These are phyloP conservation scores for Acrobasis suavella DNA, from an alignment of 2,888 invertebrate species.

Conservation along the genomic window DNA sequence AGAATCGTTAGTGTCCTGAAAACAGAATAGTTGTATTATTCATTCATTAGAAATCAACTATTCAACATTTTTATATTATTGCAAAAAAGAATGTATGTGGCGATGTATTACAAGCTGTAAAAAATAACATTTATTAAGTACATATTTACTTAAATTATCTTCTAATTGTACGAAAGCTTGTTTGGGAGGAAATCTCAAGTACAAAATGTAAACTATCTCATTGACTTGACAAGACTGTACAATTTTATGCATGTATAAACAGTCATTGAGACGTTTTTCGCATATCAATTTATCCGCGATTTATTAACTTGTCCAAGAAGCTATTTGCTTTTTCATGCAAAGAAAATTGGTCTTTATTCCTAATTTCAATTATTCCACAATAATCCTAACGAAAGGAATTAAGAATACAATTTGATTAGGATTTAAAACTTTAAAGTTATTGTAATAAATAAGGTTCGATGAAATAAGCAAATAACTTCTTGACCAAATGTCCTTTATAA, in stretches of 20 bases:
- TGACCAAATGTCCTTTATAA: conserved; percentile 11
- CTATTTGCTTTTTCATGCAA: not conserved
- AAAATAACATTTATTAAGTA: too few relatives aligned
- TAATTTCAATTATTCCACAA: not conserved
- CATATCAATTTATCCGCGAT: conserved; percentile 15
- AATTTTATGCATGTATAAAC: conserved; percentile 4
- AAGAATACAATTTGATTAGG: not conserved
- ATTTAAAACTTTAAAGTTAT: too few relatives aligned
- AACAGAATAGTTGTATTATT: too few relatives aligned
- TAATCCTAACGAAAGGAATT: not conserved
- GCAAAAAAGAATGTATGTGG: too few relatives aligned
- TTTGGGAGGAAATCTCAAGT: conserved; percentile 12
- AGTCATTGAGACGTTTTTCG: conserved; percentile 1
- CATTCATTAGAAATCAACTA: too few relatives aligned
- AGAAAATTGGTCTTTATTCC: not conserved
- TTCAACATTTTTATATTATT: too few relatives aligned
- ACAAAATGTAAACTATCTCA: conserved; percentile 19
- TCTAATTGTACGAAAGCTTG: not conserved
- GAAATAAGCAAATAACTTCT: conserved; percentile 5
- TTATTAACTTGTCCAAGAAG: not conserved
- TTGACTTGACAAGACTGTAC: conserved; percentile 29
- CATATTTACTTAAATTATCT: not conserved
- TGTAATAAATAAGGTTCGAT: not conserved
- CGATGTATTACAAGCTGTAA: too few relatives aligned
- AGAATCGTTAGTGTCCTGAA: too few relatives aligned